Evolutionary conservation across 2,113 vertebrate genomes (phyloP), one percentile per base, ranked within the genome.

Genomic region (Antennarius striatus): DNA sequence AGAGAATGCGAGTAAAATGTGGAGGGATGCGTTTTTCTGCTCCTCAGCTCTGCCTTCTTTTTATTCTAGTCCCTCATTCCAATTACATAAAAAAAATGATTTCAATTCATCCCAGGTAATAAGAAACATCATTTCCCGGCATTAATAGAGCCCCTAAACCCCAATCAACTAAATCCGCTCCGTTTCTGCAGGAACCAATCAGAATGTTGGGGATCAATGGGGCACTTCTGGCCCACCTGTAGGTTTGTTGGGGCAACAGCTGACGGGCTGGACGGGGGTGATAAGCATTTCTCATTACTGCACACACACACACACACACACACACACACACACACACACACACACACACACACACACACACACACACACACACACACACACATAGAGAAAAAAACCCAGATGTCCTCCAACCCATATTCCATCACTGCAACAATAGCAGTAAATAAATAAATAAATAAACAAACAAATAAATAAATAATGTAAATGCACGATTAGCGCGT

Each of bases 221-320:
- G 53, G 68, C 63, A 55, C 69, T 69, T 63, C 66, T 40, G 68
- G 51, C 28, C 78, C 75, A 90, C 90, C 88, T 91, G 86, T 81
- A 67, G 83, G 73, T 83, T 64, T 82, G 80, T 74, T 76, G 76
- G 42, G 75, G 79, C 79, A 69, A 56, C 49, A 70, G 81, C 82
- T 77, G 81, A 74, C 78, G 73, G 85, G 79, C 90, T 91, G 90
- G 56, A 42, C 64, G 80, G 61, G 79, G 68, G 79, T 85, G 90
- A 91, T 91, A 91, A 91, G 90, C 80, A 82, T 85, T 90, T 88
- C 82, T 87, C 81, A 91, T 90, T 91, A 89, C 63, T 73, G 75
- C 63, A 57, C 59, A 56, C 10, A 62, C n/a, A 51, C 22, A 63
- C 64, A 73, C 56, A 66, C 32, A 61, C 14, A 55, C 58, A 68